Evolutionary conservation across 2,113 vertebrate species (phyloP), one percentile per base, ranked within the genome.

Genomic region (Seriola aureovittata): DNA sequence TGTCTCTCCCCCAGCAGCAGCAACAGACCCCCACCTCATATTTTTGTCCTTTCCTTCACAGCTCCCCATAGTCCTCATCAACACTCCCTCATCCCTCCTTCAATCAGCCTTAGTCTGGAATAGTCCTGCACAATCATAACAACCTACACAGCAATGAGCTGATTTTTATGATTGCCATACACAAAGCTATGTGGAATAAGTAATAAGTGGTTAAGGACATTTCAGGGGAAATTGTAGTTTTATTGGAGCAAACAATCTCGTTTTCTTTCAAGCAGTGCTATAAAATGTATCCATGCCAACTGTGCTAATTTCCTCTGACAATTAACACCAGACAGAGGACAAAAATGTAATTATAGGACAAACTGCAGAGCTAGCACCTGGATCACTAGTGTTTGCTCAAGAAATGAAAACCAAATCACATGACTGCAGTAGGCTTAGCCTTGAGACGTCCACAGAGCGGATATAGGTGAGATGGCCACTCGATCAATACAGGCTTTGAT

Each of bases 401-500:
- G 85, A 86, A 87, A 91, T 93, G 88, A 91, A 90, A 87, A 58
- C 8, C 71, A 46, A 13, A 72, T 70, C 73, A 34, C 48, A 1
- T 25, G 54, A 57, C 55, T 66, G 59, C 83, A 63, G 76, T 65
- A 57, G 86, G 63, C 68, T 85, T 50, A 88, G 79, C 80, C 70
- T 70, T 50, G 63, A 90, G 86, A 80, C 62, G 13, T 74, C 81
- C 63, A 21, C 50, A 70, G 64, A 63, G 68, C 8, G 60, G 66
- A 78, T 69, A 74, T 54, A 42, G 48, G 59, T 21, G 19, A 68
- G 71, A 72, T n/a, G 86, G 80, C 66, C 74, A 17, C n/a, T 67
- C 11, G 17, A 93, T 93, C 92, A 1, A 93, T 93, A 82, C 84
- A 0, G 4, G 11, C 8, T 65, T 60, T 91, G 89, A 94, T 71